Conservation (phyloP, 2,888 invertebrate species). For the Parnassius smintheus region DNA sequence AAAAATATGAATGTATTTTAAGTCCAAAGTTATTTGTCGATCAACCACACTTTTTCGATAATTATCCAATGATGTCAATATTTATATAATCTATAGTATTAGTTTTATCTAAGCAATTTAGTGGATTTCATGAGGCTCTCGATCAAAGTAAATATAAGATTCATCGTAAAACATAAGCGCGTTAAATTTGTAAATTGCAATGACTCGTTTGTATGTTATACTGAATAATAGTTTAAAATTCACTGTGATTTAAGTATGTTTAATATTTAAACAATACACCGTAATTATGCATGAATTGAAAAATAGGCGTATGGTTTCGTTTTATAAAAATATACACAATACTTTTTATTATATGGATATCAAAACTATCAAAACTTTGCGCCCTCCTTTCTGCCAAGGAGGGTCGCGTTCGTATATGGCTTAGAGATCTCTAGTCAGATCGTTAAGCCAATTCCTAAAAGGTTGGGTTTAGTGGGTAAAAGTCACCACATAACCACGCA, state of each 20-base stretch:
- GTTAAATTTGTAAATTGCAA: constrained; percentile 9
- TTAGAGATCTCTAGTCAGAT: too few relatives aligned
- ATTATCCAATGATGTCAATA: constrained; percentile 43
- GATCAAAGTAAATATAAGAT: not conserved
- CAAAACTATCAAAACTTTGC: too few relatives aligned
- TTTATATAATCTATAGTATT: constrained; percentile 23
- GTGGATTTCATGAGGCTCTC: not conserved
- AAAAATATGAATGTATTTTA: constrained; percentile 32
- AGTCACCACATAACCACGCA: too few relatives aligned
- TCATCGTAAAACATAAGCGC: constrained; percentile 2
- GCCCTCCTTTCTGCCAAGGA: too few relatives aligned
- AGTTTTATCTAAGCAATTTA: constrained; percentile 8
- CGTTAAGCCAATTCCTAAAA: too few relatives aligned
- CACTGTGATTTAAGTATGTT: not conserved
- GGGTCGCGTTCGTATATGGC: too few relatives aligned
- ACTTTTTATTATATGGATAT: too few relatives aligned
- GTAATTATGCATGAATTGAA: too few relatives aligned
- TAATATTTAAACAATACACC: not conserved
- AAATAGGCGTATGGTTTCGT: too few relatives aligned
- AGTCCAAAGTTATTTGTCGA: constrained; percentile 34
- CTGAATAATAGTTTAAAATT: too few relatives aligned
- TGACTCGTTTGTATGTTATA: constrained; percentile 1
- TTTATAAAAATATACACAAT: too few relatives aligned
- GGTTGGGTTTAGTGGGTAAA: too few relatives aligned
- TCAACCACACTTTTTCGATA: constrained; percentile 34